Base-by-base conservation (phyloP, 2,888 invertebrate species). In the Dione juno region DNA sequence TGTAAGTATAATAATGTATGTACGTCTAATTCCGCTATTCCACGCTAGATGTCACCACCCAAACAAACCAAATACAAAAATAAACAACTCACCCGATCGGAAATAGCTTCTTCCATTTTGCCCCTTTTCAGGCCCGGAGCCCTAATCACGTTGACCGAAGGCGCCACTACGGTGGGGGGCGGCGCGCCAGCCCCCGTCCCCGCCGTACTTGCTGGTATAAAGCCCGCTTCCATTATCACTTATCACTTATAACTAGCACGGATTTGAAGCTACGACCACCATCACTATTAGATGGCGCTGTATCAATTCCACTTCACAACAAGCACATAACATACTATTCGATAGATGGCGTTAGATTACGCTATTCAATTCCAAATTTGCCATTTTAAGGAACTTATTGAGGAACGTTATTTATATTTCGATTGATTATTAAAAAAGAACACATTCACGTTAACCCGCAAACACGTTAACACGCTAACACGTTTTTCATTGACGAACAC, bases 111-210 rank as follows among this genome's bases (percentile, higher is more conserved):
- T 82, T 97, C 97, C 84, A 95, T 95, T 86, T 96, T 96, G 77
- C 97, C 97, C 82, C 97, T 94, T 82, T 97, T 97, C 79, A 97
- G 89, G 45, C 95, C 95, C 37, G 97, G 97, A 79, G 96, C 96
- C 76, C 97, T 94, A 74, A 97, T 94, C 61, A 97, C 95, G 83
- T 96, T 95, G 80, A 93, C 93, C 74, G 93, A 92, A 82, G 93
- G 90, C 87, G 94, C 89, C 88, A 88, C 82, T 67, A 88, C 84
- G 77, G 85, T 75, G 72, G 80, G 77, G 75, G 85, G 84, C 79
- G 85, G 83, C 77, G 81, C 80, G 69, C 75, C 78, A 43, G 80
- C 80, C 45, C 82, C 85, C 58, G 77, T 82, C 67, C 78, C 79
- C 69, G 78, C 82, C 66, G 78, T 78, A 63, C 80, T 81, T 72